Evolutionary conservation across 2,888 invertebrate species (phyloP).

Genomic region (Autographa pulchrina): DNA sequence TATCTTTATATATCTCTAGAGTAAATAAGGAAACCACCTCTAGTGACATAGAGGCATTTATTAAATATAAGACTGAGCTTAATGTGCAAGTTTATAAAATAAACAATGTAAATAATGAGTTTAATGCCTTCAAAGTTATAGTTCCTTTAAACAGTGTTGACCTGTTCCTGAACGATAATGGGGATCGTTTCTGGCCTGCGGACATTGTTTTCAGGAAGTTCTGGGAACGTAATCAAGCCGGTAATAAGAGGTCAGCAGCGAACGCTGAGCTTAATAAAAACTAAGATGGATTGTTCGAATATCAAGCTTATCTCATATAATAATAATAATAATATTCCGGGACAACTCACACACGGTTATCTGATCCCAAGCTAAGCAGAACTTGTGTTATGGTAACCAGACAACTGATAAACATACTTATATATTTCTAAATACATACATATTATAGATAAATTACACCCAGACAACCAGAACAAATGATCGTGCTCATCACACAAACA

Average conservation of each 20-base stretch:
- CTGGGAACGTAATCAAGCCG: slow-evolving; percentile 3
- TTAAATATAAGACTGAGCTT: slow-evolving; percentile 10
- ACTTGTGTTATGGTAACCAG: too few relatives aligned
- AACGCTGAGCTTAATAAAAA: too few relatives aligned
- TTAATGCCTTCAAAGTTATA: slow-evolving; percentile 15
- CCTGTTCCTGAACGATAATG: slow-evolving; percentile 14
- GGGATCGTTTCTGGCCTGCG: slow-evolving; percentile 12
- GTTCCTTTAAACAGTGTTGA: slow-evolving; percentile 9
- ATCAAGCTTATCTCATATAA: slow-evolving; percentile 6
- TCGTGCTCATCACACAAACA: too few relatives aligned
- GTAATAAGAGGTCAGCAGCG: slow-evolving; percentile 6
- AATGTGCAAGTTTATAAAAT: slow-evolving; percentile 12
- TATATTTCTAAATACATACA: too few relatives aligned
- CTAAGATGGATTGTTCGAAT: slow-evolving; percentile 3
- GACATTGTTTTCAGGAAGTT: slow-evolving; percentile 16
- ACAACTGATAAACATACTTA: too few relatives aligned
- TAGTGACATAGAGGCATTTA: slow-evolving; percentile 10
- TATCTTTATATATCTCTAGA: slow-evolving; percentile 11
- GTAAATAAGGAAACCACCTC: slow-evolving; percentile 11
- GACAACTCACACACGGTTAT: too few relatives aligned
- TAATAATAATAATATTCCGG: too few relatives aligned
- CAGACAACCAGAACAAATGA: too few relatives aligned
- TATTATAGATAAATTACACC: too few relatives aligned
- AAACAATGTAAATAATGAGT: slow-evolving; percentile 14
- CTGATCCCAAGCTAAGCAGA: too few relatives aligned